A percentile compares a stretch with the other conserved stretches of the same genome.
Conservation (phyloP, 2,113 vertebrate genomes). For the Clarias batrachus region DNA sequence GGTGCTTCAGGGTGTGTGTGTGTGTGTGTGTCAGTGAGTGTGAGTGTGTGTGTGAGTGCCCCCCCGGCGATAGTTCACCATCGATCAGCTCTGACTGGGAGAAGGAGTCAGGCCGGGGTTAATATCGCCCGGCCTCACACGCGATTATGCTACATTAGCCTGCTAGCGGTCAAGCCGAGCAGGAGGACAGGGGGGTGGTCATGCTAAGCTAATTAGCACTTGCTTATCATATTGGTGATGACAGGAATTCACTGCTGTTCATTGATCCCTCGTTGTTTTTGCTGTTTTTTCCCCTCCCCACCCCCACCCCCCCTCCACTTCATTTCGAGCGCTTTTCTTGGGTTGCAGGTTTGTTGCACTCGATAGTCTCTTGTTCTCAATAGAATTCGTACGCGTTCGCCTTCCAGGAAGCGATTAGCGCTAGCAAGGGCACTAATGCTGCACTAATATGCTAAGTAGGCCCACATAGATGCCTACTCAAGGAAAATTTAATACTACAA, state of each 20-base stretch:
- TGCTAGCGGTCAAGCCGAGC: conserved; percentile 78
- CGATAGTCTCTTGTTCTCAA: conserved; percentile 50
- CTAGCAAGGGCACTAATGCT: conserved; percentile 29
- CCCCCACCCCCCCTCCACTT: background rate
- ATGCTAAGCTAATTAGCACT: conserved; percentile 80
- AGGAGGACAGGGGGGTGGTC: conserved; percentile 69
- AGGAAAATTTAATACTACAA: conserved; percentile 42
- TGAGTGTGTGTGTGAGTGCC: conserved; percentile 76
- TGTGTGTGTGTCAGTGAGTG: conserved; percentile 69
- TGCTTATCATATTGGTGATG: conserved; percentile 78
- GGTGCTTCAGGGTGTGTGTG: conserved; percentile 72
- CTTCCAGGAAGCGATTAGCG: conserved; percentile 66
- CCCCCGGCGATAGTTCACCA: conserved; percentile 89
- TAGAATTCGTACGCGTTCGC: conserved; percentile 47
- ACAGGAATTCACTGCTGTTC: conserved; percentile 69
- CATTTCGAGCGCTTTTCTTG: background rate
- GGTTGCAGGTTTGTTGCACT: conserved; percentile 19
- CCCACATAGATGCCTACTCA: conserved; percentile 22
- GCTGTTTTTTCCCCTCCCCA: background rate
- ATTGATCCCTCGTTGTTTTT: conserved; percentile 69
- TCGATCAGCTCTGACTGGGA: conserved; percentile 89
- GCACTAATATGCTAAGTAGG: conserved; percentile 48
- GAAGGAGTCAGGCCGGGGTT: conserved; percentile 85
- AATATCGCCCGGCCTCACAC: conserved; percentile 78
- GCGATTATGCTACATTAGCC: conserved; percentile 84